A percentile compares a stretch with the other conserved stretches of the same genome.
These are phyloP conservation scores for Spondyliosoma cantharus DNA, from an alignment of 2,797 vertebrate species.

Conservation along the genomic window DNA sequence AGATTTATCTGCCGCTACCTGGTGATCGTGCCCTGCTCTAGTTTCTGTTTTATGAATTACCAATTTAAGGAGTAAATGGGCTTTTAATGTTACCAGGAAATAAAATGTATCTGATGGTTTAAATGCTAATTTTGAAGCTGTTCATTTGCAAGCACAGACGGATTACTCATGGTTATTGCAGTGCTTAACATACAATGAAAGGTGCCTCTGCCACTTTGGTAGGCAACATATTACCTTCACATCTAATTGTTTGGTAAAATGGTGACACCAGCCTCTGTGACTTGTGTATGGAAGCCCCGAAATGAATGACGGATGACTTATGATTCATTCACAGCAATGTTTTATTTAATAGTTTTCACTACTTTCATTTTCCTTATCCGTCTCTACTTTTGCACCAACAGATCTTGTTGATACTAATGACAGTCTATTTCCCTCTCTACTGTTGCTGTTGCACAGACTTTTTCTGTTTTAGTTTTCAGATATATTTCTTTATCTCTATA, in stretches of 20 bases:
- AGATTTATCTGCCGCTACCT: background rate
- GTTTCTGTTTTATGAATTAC: background rate
- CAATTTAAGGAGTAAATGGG: background rate
- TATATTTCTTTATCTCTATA: constrained; percentile 74
- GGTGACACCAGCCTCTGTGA: background rate
- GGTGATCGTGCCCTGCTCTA: background rate
- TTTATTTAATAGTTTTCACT: constrained; percentile 18
- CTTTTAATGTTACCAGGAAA: background rate
- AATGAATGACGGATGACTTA: background rate
- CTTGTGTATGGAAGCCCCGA: constrained; percentile 8
- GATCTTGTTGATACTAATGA: constrained; percentile 46
- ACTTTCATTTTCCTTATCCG: constrained; percentile 33
- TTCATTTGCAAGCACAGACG: background rate
- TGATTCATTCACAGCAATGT: background rate
- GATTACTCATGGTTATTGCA: background rate
- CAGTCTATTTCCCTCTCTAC: constrained; percentile 51
- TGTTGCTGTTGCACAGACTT: constrained; percentile 67
- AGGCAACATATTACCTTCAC: constrained; percentile 3
- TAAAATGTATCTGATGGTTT: background rate
- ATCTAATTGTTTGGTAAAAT: constrained; percentile 1
- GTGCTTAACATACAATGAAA: background rate
- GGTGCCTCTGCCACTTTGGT: background rate
- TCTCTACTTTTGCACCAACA: constrained; percentile 51
- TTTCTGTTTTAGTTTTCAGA: constrained; percentile 71
- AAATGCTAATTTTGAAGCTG: background rate